Conservation (phyloP, 1,140 invertebrate genomes). For the Periplaneta americana region DNA sequence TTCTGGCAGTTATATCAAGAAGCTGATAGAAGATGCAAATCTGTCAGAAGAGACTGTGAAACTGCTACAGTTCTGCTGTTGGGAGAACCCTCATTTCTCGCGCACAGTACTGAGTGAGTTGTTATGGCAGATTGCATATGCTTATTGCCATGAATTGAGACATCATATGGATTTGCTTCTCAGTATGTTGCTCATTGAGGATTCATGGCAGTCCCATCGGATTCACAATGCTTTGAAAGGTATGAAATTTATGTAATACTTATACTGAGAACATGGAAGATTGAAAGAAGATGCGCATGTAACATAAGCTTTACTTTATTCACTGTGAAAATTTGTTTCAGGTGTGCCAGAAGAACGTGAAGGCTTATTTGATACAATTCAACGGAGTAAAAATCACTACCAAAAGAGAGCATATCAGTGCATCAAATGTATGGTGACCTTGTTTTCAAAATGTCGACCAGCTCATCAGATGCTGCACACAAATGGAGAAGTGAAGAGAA, state of each 20-base stretch:
- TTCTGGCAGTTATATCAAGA: slow-evolving; percentile 80
- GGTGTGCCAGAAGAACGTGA: slow-evolving; percentile 87
- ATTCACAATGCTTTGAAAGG: slow-evolving; percentile 89
- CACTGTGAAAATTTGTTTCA: slow-evolving; percentile 26
- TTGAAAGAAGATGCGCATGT: background rate
- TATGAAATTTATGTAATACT: slow-evolving; percentile 25
- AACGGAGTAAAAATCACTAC: slow-evolving; percentile 87
- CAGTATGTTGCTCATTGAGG: slow-evolving; percentile 83
- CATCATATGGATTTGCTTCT: slow-evolving; percentile 88
- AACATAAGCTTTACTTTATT: background rate
- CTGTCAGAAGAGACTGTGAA: slow-evolving; percentile 85
- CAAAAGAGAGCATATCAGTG: slow-evolving; percentile 96
- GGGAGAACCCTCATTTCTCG: slow-evolving; percentile 94
- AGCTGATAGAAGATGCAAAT: slow-evolving; percentile 91
- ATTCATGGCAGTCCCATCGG: slow-evolving; percentile 92
- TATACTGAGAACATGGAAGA: too few species aligned
- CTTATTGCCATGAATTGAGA: slow-evolving; percentile 89
- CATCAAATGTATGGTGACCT: slow-evolving; percentile 88
- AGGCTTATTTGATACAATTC: slow-evolving; percentile 89
- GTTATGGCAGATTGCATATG: slow-evolving; percentile 90
- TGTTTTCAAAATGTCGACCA: slow-evolving; percentile 77
- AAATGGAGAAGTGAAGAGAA: slow-evolving; percentile 70
- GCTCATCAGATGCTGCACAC: slow-evolving; percentile 70
- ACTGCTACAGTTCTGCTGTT: slow-evolving; percentile 86
- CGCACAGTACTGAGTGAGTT: slow-evolving; percentile 82